phyloP scores from a whole-genome alignment of 2,888 invertebrate genomes.

The Tetragonula carbonaria region DNA sequence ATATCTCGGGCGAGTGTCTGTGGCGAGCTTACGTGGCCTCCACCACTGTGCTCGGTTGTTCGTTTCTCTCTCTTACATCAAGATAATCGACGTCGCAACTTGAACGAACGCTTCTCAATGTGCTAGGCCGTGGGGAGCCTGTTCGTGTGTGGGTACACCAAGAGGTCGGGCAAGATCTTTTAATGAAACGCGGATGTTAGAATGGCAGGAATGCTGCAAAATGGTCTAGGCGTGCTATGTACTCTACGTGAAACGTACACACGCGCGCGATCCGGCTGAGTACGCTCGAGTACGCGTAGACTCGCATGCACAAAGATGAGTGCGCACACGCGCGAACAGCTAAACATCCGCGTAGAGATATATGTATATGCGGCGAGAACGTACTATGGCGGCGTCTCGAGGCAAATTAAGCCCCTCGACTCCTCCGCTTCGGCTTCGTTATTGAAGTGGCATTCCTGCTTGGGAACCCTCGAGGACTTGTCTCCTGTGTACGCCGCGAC shows the following conservation, averaged over 20 bases:
- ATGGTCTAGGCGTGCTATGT: conserved; percentile 76
- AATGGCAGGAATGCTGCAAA: conserved; percentile 81
- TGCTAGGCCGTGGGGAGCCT: background rate
- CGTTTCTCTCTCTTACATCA: conserved; percentile 20
- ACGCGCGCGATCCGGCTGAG: conserved; percentile 30
- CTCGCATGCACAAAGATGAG: background rate
- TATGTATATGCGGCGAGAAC: conserved; percentile 31
- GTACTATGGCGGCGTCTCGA: conserved; percentile 65
- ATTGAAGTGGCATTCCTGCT: conserved; percentile 72
- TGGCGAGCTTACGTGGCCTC: conserved; percentile 31
- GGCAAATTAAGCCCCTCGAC: conserved; percentile 75
- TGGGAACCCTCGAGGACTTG: conserved; percentile 65
- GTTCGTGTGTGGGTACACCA: conserved; percentile 17
- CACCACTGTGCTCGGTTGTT: conserved; percentile 3
- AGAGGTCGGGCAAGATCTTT: conserved; percentile 72
- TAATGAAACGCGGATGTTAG: conserved; percentile 81
- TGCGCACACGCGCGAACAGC: conserved; percentile 5
- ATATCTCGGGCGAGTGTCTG: conserved; percentile 44
- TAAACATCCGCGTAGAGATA: conserved; percentile 47
- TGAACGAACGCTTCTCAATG: conserved; percentile 2
- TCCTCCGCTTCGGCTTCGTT: conserved; percentile 70
- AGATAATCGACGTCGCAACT: conserved; percentile 12
- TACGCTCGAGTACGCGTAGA: conserved; percentile 35
- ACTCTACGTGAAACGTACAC: conserved; percentile 45
- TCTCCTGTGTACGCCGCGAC: conserved; percentile 55